Base-by-base conservation (phyloP, 2,888 invertebrate genomes). In the Crepidodera aurea region DNA sequence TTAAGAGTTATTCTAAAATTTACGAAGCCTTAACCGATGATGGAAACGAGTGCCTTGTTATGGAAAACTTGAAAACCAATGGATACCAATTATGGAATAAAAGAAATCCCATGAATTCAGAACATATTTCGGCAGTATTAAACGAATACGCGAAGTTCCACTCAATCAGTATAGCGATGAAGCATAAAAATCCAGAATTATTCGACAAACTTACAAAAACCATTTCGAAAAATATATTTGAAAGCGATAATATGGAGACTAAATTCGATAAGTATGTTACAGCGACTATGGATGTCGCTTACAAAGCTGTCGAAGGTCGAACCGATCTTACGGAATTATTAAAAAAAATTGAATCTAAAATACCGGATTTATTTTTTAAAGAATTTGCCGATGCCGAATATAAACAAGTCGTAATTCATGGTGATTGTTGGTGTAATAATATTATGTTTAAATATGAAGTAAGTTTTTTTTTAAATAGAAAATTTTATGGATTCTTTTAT, bases 101-200 rank as follows among this genome's bases (percentile, higher is more conserved):
- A 8, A 71, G 66, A 29, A 57, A 63, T 15, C 67, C 70, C 8
- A 72, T 78, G 67, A 65, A 78, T 37, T 66, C 69, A n/a, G 64
- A 71, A 16, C 78, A 79, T 55, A 58, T 77, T 1, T 57, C 51
- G 13, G 29, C 73, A 2, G 74, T 75, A 10, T 54, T 78, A 18
- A 64, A 66, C 7, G 74, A 75, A 48, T 74, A 76, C 40, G 79
- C 73, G 0, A 74, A 73, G 51, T 73, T 76, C 16, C 79, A 79
- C 59, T 73, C 76, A 0, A 55, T 75, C 2, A 75, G 75, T 1
- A 71, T 73, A n/a, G 77, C 74, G 0, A 57, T 78, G 39, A 73
- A 67, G 18, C 64, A 76, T 40, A 69, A 73, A 42, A 53, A 73
- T 16, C 71, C 72, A 1, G 67, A 74, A 53, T 40, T 61, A 18